phyloP scores from a whole-genome alignment of 2,888 invertebrate species.

The Sphaerophoria rueppellii region DNA sequence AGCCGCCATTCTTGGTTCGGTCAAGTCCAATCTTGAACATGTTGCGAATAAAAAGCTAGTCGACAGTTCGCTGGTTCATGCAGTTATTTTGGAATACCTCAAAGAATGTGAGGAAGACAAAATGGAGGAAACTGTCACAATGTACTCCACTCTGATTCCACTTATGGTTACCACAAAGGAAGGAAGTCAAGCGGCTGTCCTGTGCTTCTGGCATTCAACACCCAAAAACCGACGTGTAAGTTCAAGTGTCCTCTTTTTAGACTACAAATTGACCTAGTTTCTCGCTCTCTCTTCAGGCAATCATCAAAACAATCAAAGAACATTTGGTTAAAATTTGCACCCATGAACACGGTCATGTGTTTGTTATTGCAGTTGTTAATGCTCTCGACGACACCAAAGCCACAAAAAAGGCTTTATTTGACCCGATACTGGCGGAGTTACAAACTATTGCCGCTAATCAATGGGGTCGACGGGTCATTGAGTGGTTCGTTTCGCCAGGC shows the following conservation, averaged over 20 bases:
- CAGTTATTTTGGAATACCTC: conserved; percentile 91
- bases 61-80: conserved; percentile 89
- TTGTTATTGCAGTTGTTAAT: conserved; percentile 92
- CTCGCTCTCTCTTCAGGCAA: conserved; percentile 84
- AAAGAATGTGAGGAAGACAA: conserved; percentile 88
- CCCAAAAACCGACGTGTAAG: conserved; percentile 89
- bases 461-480: conserved; percentile 92
- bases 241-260: conserved; percentile 11
- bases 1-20: conserved; percentile 87
- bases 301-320: conserved; percentile 94
- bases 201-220: conserved; percentile 94
- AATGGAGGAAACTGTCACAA: conserved; percentile 88
- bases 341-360: conserved; percentile 94
- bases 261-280: not conserved
- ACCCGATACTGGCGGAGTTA: conserved; percentile 87
- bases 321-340: conserved; percentile 90
- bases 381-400: conserved; percentile 96
- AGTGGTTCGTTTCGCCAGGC: conserved; percentile 93
- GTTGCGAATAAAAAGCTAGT: conserved; percentile 89
- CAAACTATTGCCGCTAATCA: conserved; percentile 88
- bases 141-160: conserved; percentile 87
- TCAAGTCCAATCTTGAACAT: conserved; percentile 88
- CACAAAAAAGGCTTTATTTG: conserved; percentile 90
- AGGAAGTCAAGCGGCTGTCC: conserved; percentile 90
- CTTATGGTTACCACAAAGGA: conserved; percentile 89